Evolutionary conservation across 2,113 vertebrate species (phyloP), one percentile per base, ranked within the genome.

Genomic region (Trichechus manatus): DNA sequence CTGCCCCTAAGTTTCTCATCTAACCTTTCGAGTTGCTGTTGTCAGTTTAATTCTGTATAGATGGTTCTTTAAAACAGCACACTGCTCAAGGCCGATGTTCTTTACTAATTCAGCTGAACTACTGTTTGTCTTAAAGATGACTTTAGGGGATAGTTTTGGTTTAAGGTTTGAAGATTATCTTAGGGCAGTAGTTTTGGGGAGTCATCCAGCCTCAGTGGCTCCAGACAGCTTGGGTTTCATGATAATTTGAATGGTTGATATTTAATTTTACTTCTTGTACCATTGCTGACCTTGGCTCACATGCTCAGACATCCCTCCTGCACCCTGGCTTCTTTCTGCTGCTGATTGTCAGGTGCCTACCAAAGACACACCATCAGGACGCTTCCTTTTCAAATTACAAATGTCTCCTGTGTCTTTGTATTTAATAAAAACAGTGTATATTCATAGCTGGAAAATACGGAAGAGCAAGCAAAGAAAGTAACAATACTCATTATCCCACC

Each of bases 191-290:
- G 68, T 36, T 36, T 72, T 33, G 10, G n/a, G 68, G 15, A 56
- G 15, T 31, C 6, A 36, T 72, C 68, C 19, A n/a, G 14, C 33
- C 68, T 36, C 68, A 29, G 33, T 9, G 68, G 33, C 3, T 70
- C 68, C 33, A 17, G 31, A 70, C n/a, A 17, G 33, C n/a, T n/a
- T 70, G 68, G 33, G 5, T 72, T 33, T 19, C 33, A 36, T 13
- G 29, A 27, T 72, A 17, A 19, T 72, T 72, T n/a, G 33, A n/a
- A 72, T 72, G 33, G n/a, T 3, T 25, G 42, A 33, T 25, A 5
- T 42, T 31, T 19, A 31, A 3, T 1, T 22, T 3, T 6, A 1
- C 81, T 3, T 25, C 20, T 47, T 3, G 19, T 1, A 1, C 72
- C 5, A 2, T 27, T 1, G 36, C 8, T 23, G 29, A 13, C 63